Evolutionary conservation across 2,888 invertebrate genomes (phyloP), one percentile per base, ranked within the genome.

Genomic region (Lasioglossum vierecki): DNA sequence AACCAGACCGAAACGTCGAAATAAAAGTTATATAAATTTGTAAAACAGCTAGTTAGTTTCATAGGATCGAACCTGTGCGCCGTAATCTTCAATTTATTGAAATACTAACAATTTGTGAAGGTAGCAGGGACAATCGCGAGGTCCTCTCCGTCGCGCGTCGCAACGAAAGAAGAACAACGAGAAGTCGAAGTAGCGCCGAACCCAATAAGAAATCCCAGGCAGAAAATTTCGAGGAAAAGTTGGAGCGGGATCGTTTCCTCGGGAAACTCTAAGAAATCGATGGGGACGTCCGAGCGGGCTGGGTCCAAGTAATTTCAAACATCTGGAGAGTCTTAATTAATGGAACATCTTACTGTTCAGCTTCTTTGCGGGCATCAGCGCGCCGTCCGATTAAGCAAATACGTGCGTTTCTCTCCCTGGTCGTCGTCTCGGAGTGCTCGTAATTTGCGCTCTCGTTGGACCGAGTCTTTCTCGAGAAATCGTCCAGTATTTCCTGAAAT

Each of bases 251-350:
- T 88, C 66, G 82, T 84, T 82, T 79, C 76, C 79, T 77, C 83
- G 82, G 74, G 82, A 82, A 87, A 88, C 76, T 91, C 82, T 82
- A 88, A 87, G 90, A 88, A 91, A 91, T 89, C 87, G 85, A 89
- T 76, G 73, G 79, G 77, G 85, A 91, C 90, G 88, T 87, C 87
- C 84, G 84, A 88, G 84, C 87, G 84, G 82, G 83, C 71, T 84
- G 85, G 91, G 92, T 93, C 92, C 92, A 92, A 94, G 94, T 93
- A 94, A 94, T 94, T 94, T 92, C 91, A 91, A 94, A 93, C 94
- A 94, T 93, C 94, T 94, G 93, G 94, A 92, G 92, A 92, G 92
- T 89, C 92, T 93, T 93, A 93, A 94, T 94, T 94, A 94, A 94
- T 93, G 92, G 91, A 91, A 92, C 92, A 93, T 93, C 92, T 93